phyloP scores from a whole-genome alignment of 1,140 invertebrate genomes.

The Philotrypesis tridentata region DNA sequence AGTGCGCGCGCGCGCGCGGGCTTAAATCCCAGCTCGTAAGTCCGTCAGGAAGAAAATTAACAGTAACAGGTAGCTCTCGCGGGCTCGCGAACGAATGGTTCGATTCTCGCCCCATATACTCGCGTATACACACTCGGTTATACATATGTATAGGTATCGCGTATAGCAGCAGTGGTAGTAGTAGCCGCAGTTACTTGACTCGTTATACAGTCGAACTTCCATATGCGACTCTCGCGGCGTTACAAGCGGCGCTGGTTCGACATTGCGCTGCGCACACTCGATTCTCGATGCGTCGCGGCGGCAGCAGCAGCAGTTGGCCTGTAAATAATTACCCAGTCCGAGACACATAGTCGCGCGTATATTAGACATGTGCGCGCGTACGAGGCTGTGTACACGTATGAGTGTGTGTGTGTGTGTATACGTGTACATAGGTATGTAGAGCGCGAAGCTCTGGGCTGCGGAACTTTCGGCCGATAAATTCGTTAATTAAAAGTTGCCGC shows the following conservation, averaged over 20 bases:
- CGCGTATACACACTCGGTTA: no score
- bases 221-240: not conserved
- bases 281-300: not conserved
- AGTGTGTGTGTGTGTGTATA: not conserved
- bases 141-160: not conserved
- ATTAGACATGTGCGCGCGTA: not conserved
- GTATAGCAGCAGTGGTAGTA: no score
- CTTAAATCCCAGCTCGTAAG: not conserved
- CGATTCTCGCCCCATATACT: not conserved
- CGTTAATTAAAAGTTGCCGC: conserved; percentile 22
- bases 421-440: no score
- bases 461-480: conserved; percentile 21
- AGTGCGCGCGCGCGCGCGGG: no score
- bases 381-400: no score
- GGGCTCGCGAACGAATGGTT: not conserved
- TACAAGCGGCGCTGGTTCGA: not conserved
- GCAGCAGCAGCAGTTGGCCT: not conserved
- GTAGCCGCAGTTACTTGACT: conserved; percentile 12
- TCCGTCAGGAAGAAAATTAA: not conserved
- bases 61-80: not conserved
- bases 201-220: conserved; percentile 16
- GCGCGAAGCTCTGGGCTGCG: not conserved
- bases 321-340: conserved; percentile 22
- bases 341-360: not conserved
- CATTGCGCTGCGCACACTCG: not conserved